Evolutionary conservation across 2,797 vertebrate genomes (phyloP).

Genomic region (Lacerta viridis): DNA sequence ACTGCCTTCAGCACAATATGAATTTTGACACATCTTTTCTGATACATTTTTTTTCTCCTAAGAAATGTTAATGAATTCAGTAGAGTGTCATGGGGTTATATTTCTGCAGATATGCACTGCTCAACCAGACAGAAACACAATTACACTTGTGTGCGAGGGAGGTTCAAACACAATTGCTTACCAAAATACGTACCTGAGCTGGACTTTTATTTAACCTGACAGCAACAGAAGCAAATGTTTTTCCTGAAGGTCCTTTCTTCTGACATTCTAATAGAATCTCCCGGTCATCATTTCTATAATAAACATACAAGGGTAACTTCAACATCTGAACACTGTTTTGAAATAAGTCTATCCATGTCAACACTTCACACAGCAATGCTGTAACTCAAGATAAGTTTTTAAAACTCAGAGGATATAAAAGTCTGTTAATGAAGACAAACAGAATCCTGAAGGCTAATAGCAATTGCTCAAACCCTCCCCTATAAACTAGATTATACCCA

Average conservation of each 20-base stretch:
- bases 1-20: background rate
- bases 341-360: background rate
- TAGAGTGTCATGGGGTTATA: background rate
- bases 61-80: background rate
- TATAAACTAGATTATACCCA: background rate
- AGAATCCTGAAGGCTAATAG: background rate
- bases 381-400: background rate
- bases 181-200: constrained; percentile 82
- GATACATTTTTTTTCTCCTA: background rate
- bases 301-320: constrained; percentile 54
- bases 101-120: background rate
- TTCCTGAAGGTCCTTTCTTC: constrained; percentile 88
- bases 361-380: background rate
- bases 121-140: background rate
- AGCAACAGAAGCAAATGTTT: constrained; percentile 90
- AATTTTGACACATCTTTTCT: background rate
- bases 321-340: constrained; percentile 28
- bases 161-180: background rate
- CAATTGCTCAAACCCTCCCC: background rate
- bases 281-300: constrained; percentile 92
- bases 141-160: background rate
- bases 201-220: constrained; percentile 89
- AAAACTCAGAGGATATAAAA: background rate
- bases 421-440: background rate
- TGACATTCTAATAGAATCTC: constrained; percentile 92